These are phyloP conservation scores for Lepetodrilus schrolli DNA, from an alignment of 2,888 invertebrate genomes.

Conservation along the genomic window DNA sequence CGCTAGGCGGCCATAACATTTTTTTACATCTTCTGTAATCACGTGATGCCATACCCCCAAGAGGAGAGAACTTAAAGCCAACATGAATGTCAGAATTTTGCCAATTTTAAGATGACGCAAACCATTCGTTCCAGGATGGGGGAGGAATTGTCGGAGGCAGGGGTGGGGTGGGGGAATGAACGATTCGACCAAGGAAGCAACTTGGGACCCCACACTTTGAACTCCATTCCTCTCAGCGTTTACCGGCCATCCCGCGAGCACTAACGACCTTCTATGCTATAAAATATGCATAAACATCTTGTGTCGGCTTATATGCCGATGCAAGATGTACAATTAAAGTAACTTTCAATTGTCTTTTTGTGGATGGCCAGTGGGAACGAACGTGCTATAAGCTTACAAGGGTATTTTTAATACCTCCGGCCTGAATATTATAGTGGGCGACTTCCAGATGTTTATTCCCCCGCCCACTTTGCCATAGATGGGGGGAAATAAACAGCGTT, in stretches of 20 bases:
- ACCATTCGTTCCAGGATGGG: not conserved
- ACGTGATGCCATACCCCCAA: constrained; percentile 4
- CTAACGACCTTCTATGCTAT: constrained; percentile 12
- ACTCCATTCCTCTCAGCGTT: not conserved
- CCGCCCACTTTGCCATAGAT: constrained; percentile 28
- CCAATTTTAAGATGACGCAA: constrained; percentile 23
- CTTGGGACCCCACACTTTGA: constrained; percentile 22
- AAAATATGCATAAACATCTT: constrained; percentile 21
- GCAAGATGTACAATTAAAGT: constrained; percentile 25
- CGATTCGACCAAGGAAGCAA: not conserved
- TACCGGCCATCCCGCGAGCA: constrained; percentile 3
- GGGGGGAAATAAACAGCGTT: constrained; percentile 17
- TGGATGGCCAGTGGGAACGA: constrained; percentile 1
- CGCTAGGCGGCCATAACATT: constrained; percentile 23
- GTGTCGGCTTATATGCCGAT: constrained; percentile 17
- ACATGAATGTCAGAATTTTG: constrained; percentile 25
- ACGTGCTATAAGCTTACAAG: constrained; percentile 21
- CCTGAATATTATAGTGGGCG: not conserved
- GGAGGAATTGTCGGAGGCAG: no score
- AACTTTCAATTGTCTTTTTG: constrained; percentile 27
- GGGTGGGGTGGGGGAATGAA: no score
- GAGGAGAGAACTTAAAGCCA: constrained; percentile 20
- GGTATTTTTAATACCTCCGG: constrained; percentile 11
- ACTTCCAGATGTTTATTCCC: not conserved
- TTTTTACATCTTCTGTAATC: constrained; percentile 15